Evolutionary conservation across 2,113 vertebrate genomes (phyloP), one percentile per base, ranked within the genome.

Genomic region (Phoxinus phoxinus): DNA sequence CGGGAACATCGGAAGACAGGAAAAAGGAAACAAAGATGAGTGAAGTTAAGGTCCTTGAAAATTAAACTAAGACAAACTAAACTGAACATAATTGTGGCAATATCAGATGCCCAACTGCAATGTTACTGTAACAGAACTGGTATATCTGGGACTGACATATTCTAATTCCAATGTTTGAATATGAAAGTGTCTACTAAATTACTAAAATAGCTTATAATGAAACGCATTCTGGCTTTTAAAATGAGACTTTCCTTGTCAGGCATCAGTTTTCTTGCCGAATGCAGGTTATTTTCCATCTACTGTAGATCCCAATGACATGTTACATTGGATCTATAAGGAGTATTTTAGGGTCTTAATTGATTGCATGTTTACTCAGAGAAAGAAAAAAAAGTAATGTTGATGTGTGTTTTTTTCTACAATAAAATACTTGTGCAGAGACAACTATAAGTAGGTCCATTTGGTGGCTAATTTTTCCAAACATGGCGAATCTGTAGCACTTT

Each of bases 171-270:
- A 13, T 44, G 7, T 80, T 80, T 80, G 37, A n/a, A 11, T 63
- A 80, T 41, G n/a, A 63, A 80, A 2, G 27, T 80, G 37, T 27
- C 58, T 63, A 19, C 21, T 37, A 25, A 37, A 35, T 41, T 11
- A 59, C 76, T 63, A 27, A 61, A 63, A 44, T 27, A 27, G 41
- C 71, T 73, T 46, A 73, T 25, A 46, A 80, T 41, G 35, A 78
- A 61, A 41, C 41, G 37, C 75, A 58, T 58, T 77, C 19, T 77
- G 19, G 23, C 11, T n/a, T 37, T 63, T 19, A 80, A 80, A 79
- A 61, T 25, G 0, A 58, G 41, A 80, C 25, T 44, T 13, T 21
- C 35, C 37, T 59, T 37, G 32, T 4, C 58, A 80, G 37, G n/a
- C 58, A 63, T 63, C 37, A 10, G 0, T 63, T 15, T 80, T 80